A percentile compares a stretch with the other conserved stretches of the same genome.
Evolutionary conservation across 2,113 vertebrate species (phyloP).

Genomic region (Serinus canaria): DNA sequence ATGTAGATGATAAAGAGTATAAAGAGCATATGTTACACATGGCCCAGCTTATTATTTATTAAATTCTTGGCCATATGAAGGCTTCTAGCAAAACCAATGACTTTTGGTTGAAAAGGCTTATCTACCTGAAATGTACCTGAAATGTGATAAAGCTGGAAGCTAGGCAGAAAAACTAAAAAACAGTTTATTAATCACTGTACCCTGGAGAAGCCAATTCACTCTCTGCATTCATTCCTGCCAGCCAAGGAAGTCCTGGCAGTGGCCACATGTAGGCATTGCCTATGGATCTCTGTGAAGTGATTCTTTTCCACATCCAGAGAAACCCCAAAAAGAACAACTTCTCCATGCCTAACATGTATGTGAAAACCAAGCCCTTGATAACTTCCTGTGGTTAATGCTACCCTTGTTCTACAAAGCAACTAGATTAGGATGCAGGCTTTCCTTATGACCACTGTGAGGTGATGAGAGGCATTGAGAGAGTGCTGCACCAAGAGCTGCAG

Average conservation of each 20-base stretch:
- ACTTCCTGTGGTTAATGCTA: neutral
- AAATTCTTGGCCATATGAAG: neutral
- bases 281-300: rapidly evolving
- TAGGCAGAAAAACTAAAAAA: neutral
- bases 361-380: neutral
- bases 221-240: neutral
- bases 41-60: neutral
- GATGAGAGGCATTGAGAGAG: neutral
- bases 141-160: neutral
- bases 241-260: neutral
- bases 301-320: neutral
- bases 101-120: neutral
- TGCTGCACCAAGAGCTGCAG: neutral
- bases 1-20: neutral
- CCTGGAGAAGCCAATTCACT: neutral
- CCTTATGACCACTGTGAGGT: neutral
- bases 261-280: rapidly evolving
- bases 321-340: neutral
- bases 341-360: rapidly evolving
- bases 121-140: neutral
- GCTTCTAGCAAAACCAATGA: neutral
- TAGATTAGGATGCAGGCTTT: neutral
- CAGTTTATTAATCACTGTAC: neutral
- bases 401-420: neutral
- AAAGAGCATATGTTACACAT: neutral